Conservation (phyloP, 2,888 invertebrate genomes). For the Odontocerum albicorne region DNA sequence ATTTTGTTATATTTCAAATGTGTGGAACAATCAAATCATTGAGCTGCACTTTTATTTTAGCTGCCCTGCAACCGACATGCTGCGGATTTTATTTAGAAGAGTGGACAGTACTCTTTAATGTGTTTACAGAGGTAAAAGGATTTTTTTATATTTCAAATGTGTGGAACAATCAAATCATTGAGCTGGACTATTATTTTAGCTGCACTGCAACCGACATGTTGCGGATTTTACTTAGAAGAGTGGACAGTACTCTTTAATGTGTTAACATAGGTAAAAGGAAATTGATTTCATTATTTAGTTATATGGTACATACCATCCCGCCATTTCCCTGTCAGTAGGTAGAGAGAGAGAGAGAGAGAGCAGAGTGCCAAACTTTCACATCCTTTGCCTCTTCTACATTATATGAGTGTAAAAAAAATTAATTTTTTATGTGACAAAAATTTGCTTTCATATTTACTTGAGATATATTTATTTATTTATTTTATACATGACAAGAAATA, state of each 20-base stretch:
- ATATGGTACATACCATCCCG: no score
- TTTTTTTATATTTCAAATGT: no score
- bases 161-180: conserved; percentile 49
- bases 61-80: conserved; percentile 50
- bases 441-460: no score
- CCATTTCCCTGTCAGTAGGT: no score
- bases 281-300: no score
- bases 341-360: no score
- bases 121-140: background rate
- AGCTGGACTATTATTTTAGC: conserved; percentile 55
- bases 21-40: conserved; percentile 47
- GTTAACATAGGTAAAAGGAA: background rate
- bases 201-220: conserved; percentile 49
- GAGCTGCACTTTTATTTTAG: conserved; percentile 54
- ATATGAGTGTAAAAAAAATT: no score
- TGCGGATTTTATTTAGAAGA: conserved; percentile 50
- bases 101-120: conserved; percentile 51
- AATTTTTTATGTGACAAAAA: no score
- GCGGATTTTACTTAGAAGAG: conserved; percentile 50
- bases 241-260: conserved; percentile 51
- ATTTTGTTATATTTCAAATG: background rate
- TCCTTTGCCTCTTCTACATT: no score
- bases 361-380: no score
- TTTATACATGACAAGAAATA: no score
- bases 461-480: no score